Conservation (phyloP, 2,797 vertebrate species). For the Danio kyathit region DNA sequence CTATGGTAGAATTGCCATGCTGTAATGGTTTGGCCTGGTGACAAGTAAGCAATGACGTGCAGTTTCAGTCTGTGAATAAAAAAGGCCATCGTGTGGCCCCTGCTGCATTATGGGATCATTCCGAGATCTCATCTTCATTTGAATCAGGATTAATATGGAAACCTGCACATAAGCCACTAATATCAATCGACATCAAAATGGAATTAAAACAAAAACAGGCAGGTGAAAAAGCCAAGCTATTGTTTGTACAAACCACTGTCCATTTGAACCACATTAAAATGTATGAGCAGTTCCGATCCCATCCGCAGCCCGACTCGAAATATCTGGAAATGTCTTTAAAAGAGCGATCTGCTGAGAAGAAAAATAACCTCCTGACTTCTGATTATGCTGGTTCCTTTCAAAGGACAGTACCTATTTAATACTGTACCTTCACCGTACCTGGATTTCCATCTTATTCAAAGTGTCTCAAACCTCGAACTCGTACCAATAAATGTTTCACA, state of each 20-base stretch:
- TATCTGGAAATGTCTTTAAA: slow-evolving; percentile 47
- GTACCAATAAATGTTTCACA: slow-evolving; percentile 51
- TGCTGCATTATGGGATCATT: slow-evolving; percentile 51
- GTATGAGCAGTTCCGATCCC: slow-evolving; percentile 18
- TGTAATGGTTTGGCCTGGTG: slow-evolving; percentile 32
- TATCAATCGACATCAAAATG: slow-evolving; percentile 61
- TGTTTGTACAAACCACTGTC: slow-evolving; percentile 57
- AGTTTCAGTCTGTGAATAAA: slow-evolving; percentile 44
- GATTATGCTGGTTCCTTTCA: slow-evolving; percentile 45
- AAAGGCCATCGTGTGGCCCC: slow-evolving; percentile 17
- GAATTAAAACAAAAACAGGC: slow-evolving; percentile 49
- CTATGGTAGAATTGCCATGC: slow-evolving; percentile 39
- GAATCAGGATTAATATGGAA: slow-evolving; percentile 59
- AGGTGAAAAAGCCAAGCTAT: slow-evolving; percentile 62
- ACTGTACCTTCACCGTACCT: slow-evolving; percentile 46
- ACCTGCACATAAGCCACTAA: slow-evolving; percentile 61
- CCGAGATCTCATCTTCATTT: slow-evolving; percentile 41
- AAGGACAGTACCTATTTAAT: slow-evolving; percentile 31
- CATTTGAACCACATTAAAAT: slow-evolving; percentile 50
- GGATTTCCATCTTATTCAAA: slow-evolving; percentile 42
- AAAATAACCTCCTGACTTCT: slow-evolving; percentile 17
- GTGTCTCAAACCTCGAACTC: slow-evolving; percentile 41
- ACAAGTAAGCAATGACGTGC: slow-evolving; percentile 44
- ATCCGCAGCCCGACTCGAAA: slow-evolving; percentile 31
- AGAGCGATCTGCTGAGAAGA: slow-evolving; percentile 37